Conservation (phyloP, 2,113 vertebrate genomes). For the Saccopteryx leptura region DNA sequence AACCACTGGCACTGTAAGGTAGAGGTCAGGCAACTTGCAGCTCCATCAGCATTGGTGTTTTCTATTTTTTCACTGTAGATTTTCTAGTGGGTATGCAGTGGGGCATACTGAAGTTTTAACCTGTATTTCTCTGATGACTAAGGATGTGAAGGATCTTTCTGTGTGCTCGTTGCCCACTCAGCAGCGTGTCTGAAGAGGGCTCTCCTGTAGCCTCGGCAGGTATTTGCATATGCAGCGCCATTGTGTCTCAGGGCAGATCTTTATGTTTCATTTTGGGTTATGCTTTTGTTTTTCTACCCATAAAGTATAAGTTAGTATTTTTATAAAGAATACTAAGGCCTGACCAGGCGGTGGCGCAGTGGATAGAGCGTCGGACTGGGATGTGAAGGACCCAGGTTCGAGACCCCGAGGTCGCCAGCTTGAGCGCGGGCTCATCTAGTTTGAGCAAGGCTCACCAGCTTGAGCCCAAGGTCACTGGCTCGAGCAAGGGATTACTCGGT, state of each 20-base stretch:
- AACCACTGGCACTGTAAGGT: neutral
- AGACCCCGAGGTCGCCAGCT: no score
- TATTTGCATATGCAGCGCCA: no score
- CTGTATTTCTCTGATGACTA: neutral
- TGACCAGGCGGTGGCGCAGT: no score
- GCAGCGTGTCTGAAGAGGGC: no score
- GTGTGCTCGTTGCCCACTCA: neutral
- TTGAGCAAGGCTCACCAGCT: no score
- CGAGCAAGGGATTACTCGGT: no score
- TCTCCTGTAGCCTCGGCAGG: no score
- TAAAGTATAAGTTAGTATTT: neutral
- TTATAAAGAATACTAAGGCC: neutral
- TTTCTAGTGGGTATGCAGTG: no score
- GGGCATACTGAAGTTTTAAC: neutral
- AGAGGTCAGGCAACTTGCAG: neutral
- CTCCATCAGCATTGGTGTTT: neutral
- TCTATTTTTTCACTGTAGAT: neutral
- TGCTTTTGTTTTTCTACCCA: neutral
- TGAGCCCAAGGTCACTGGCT: no score
- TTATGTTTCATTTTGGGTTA: neutral
- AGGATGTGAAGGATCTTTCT: neutral
- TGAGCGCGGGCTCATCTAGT: no score
- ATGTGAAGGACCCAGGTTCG: no score
- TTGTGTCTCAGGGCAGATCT: neutral
- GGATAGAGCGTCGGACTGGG: no score